phyloP scores from a whole-genome alignment of 1,140 invertebrate species.

The Monochamus saltuarius region DNA sequence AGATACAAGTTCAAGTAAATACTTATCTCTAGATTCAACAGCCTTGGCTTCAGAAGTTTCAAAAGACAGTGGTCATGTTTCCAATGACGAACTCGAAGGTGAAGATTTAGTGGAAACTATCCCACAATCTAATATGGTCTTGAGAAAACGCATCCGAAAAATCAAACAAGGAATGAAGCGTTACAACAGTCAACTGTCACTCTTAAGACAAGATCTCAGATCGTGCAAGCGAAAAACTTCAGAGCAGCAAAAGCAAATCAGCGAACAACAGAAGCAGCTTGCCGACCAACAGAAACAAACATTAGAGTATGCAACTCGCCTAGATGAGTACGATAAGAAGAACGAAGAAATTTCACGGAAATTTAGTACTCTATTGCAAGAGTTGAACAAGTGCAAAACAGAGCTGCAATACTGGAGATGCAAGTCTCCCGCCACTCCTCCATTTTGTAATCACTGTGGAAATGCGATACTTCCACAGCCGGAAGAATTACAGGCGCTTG shows the following conservation, averaged over 20 bases:
- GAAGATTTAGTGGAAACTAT: conserved; percentile 61
- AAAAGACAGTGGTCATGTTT: conserved; percentile 51
- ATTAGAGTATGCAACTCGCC: conserved; percentile 73
- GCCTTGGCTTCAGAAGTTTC: conserved; percentile 53
- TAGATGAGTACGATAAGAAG: conserved; percentile 87
- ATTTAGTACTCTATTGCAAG: conserved; percentile 84
- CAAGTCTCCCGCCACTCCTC: conserved; percentile 72
- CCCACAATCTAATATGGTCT: conserved; percentile 79
- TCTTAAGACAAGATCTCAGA: conserved; percentile 73
- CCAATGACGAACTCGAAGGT: conserved; percentile 49
- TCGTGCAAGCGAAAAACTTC: conserved; percentile 76
- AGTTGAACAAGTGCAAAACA: conserved; percentile 87
- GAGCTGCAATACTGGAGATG: conserved; percentile 87
- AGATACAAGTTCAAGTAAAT: conserved; percentile 66
- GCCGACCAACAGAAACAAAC: conserved; percentile 74
- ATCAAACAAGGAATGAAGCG: conserved; percentile 88
- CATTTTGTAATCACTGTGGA: conserved; percentile 61
- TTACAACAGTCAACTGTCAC: conserved; percentile 76
- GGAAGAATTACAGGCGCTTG: conserved; percentile 61
- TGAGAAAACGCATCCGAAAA: conserved; percentile 79
- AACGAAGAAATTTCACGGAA: conserved; percentile 85
- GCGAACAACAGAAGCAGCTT: conserved; percentile 77
- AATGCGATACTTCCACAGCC: conserved; percentile 57
- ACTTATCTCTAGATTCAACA: conserved; percentile 53
- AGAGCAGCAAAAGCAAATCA: conserved; percentile 80